A percentile compares a stretch with the other conserved stretches of the same genome.
Conservation (phyloP, 2,888 invertebrate genomes). For the Meiosimyza decipiens region DNA sequence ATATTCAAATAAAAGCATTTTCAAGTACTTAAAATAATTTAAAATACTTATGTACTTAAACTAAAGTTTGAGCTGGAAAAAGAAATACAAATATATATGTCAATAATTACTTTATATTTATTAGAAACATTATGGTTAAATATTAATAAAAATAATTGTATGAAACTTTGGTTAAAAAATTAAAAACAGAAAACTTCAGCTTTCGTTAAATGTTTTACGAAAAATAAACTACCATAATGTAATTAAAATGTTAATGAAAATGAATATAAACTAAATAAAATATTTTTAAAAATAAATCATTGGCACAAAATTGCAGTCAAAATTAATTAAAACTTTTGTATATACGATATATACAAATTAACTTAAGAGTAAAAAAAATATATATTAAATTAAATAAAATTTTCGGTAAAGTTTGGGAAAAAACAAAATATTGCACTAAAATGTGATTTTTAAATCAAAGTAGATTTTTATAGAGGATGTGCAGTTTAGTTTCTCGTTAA, state of each 20-base stretch:
- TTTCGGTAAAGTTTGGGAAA: conserved; percentile 3
- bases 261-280: conserved; percentile 39
- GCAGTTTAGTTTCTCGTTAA: neutral
- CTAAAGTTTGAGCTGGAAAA: conserved; percentile 62
- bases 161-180: too few species aligned
- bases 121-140: conserved; percentile 17
- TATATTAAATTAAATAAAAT: conserved; percentile 38
- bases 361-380: conserved; percentile 40
- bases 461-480: neutral
- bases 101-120: conserved; percentile 11
- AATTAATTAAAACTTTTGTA: conserved; percentile 35
- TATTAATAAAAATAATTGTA: neutral
- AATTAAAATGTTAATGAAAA: conserved; percentile 21
- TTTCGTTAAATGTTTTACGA: neutral
- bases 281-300: conserved; percentile 54
- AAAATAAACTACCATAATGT: conserved; percentile 1
- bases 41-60: conserved; percentile 43
- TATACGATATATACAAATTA: conserved; percentile 32
- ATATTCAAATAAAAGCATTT: conserved; percentile 2
- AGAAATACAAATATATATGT: conserved; percentile 37
- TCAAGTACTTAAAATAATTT: neutral
- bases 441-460: neutral
- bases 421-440: conserved; percentile 4
- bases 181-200: too few species aligned
- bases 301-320: conserved; percentile 66